These are phyloP conservation scores for Laspeyria flexula DNA, from an alignment of 2,888 invertebrate genomes.

Conservation along the genomic window DNA sequence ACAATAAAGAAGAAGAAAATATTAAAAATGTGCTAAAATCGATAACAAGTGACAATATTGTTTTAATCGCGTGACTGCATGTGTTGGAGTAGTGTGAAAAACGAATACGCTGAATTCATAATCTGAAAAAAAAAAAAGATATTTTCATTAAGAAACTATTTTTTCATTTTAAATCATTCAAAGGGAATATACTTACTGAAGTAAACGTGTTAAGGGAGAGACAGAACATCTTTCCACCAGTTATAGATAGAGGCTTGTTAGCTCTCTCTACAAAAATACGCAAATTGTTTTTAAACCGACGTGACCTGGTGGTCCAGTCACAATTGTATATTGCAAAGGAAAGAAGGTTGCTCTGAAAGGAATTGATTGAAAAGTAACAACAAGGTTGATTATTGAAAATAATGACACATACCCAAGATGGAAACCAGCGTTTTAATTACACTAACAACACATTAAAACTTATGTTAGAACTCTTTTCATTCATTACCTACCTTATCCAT, in stretches of 20 bases:
- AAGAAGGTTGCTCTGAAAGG: conserved; percentile 60
- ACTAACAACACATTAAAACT: not conserved
- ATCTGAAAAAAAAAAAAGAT: conserved; percentile 59
- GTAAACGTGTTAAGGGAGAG: conserved; percentile 68
- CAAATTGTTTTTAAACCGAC: conserved; percentile 64
- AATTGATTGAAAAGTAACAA: not conserved
- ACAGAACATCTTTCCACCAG: conserved; percentile 69
- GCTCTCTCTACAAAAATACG: conserved; percentile 64
- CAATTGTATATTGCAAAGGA: conserved; percentile 62
- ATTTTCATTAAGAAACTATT: no score
- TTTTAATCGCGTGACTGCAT: conserved; percentile 53
- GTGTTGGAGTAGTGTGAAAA: conserved; percentile 66
- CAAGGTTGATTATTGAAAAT: no score
- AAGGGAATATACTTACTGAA: conserved; percentile 57
- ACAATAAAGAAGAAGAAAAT: no score
- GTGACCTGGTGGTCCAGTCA: conserved; percentile 63
- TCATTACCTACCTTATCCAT: conserved; percentile 66
- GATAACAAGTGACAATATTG: not conserved
- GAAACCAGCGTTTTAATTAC: no score
- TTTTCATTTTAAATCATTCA: not conserved
- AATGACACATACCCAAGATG: no score
- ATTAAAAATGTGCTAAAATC: no score
- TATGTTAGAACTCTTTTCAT: not conserved
- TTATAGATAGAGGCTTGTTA: conserved; percentile 62
- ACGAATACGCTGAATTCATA: conserved; percentile 71